Evolutionary conservation across 2,113 vertebrate species (phyloP), one percentile per base, ranked within the genome.

Genomic region (Atlantisia rogersi): DNA sequence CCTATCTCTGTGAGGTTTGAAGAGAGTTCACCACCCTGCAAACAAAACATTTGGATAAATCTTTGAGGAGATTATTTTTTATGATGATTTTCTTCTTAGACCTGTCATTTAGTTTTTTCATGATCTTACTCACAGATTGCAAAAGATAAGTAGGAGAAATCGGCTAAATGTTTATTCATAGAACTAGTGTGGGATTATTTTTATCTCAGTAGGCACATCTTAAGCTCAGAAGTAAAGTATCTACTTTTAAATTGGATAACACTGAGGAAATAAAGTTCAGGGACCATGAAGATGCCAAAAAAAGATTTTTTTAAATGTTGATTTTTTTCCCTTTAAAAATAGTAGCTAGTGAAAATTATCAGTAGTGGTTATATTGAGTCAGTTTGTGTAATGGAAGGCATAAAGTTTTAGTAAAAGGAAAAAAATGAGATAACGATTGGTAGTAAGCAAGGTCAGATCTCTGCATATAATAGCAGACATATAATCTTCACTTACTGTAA

Each of bases 181-280:
- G 59, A 78, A 83, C 46, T 65, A 50, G 26, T 55, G 13, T 77
- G 71, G 44, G 82, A 93, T 85, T 97, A 80, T 93, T 93, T 93
- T 95, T 94, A 80, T 88, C 94, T 92, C 79, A 85, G 55, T n/a
- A 69, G 76, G 50, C 75, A 82, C 62, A 90, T 73, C 59, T 62
- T 80, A 85, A 92, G 3, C 70, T 90, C 53, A 90, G 79, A 92
- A 92, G 32, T 55, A 85, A 84, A 90, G 31, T 60, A 62, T n/a
- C 37, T 73, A 15, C 53, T 95, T 93, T 82, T 90, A 82, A 88
- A 92, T 53, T 65, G 48, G 37, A 62, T 69, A 83, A 39, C 55
- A 86, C 20, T 31, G 20, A 88, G 64, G 63, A 88, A 93, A 73
- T 56, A 69, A 65, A 90, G n/a, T 80, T 93, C 59, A 82, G 18